Conservation (phyloP, 2,797 vertebrate genomes). For the Pseudotriccus pelzelni region DNA sequence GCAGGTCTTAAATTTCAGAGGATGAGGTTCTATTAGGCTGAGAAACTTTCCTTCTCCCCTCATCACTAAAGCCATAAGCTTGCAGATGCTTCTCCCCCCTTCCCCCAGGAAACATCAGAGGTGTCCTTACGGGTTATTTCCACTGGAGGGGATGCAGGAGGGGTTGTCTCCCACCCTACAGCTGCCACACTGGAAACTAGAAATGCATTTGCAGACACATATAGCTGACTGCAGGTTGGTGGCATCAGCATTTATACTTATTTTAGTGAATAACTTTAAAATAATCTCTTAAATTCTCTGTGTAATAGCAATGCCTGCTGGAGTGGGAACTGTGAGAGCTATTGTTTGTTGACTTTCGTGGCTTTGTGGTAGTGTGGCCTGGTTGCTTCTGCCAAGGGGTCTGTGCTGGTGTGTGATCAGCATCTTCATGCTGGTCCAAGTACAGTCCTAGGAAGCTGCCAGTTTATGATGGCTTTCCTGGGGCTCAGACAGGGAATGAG, state of each 20-base stretch:
- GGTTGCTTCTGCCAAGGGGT: background rate
- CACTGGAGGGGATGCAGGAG: accelerated
- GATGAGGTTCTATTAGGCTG: background rate
- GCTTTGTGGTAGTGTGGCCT: background rate
- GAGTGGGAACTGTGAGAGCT: background rate
- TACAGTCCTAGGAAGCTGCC: accelerated
- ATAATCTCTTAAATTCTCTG: background rate
- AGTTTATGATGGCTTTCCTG: background rate
- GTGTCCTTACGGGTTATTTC: background rate
- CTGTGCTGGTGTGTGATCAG: background rate
- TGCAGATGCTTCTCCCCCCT: background rate
- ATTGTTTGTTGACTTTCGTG: accelerated
- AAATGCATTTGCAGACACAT: background rate
- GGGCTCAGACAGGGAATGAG: background rate
- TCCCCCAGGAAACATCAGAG: accelerated
- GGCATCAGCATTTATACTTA: background rate
- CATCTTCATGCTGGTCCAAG: background rate
- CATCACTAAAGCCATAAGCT: background rate
- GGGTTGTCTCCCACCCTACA: background rate
- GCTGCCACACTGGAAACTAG: background rate
- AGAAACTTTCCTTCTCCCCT: background rate
- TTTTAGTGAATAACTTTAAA: background rate
- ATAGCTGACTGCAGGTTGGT: background rate
- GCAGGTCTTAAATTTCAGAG: background rate
- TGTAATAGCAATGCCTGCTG: background rate